A percentile compares a stretch with the other conserved stretches of the same genome.
Conservation (phyloP, 2,113 vertebrate species). For the Callipepla californica region DNA sequence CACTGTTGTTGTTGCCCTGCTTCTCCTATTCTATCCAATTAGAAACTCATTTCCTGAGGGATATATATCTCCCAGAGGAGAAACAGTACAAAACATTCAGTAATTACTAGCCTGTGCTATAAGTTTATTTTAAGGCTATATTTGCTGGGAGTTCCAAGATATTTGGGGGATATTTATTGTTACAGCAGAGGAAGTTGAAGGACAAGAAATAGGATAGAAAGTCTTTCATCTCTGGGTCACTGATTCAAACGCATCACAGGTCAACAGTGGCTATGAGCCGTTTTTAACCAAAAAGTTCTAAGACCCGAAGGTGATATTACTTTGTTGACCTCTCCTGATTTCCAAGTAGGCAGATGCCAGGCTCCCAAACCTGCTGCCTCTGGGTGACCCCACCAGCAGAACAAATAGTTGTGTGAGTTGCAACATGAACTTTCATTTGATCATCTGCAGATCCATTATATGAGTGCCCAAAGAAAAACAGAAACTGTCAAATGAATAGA, state of each 20-base stretch:
- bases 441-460: background rate
- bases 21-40: constrained; percentile 57
- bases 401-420: background rate
- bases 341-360: background rate
- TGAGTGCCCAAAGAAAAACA: background rate
- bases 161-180: constrained; percentile 62
- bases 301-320: background rate
- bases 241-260: background rate
- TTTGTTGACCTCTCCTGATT: background rate
- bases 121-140: constrained; percentile 68
- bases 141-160: constrained; percentile 44
- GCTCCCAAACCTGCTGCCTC: background rate
- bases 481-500: fast-evolving
- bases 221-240: constrained; percentile 30
- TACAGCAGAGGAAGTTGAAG: constrained; percentile 18
- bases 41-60: constrained; percentile 72
- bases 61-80: constrained; percentile 43
- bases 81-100: constrained; percentile 59
- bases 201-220: constrained; percentile 22
- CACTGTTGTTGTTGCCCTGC: constrained; percentile 42
- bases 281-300: background rate
- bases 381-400: background rate
- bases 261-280: background rate
- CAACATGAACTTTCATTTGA: background rate
- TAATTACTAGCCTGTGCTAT: constrained; percentile 50